phyloP scores from a whole-genome alignment of 2,113 vertebrate genomes.

The Hoplias malabaricus region DNA sequence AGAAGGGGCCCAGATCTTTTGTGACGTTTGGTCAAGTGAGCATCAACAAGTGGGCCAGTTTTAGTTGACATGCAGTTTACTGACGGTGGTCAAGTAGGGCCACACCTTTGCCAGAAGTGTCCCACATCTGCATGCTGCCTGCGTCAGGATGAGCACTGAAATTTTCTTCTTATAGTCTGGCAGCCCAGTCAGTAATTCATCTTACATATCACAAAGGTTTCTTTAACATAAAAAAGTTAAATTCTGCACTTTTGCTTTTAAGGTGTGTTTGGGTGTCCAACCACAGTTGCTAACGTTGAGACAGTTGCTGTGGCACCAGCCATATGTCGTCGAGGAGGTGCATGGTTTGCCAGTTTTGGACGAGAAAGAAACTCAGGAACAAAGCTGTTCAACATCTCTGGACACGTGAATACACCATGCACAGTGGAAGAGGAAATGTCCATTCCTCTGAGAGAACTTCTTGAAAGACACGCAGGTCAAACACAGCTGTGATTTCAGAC shows the following conservation, averaged over 20 bases:
- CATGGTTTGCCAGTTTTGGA: constrained; percentile 90
- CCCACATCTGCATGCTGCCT: no score
- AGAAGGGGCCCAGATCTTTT: no score
- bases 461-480: constrained; percentile 90
- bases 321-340: constrained; percentile 91
- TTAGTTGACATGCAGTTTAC: no score
- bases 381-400: constrained; percentile 97
- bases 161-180: no score
- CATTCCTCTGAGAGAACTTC: constrained; percentile 87
- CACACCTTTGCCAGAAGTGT: no score
- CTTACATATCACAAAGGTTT: no score
- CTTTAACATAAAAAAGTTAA: neutral
- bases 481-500: no score
- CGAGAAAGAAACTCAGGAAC: constrained; percentile 95
- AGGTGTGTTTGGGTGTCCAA: constrained; percentile 96
- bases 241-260: neutral
- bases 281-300: constrained; percentile 95
- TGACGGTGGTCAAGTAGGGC: no score
- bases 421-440: constrained; percentile 98
- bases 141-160: no score
- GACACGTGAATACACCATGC: constrained; percentile 92
- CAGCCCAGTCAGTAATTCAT: neutral
- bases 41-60: no score
- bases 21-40: no score
- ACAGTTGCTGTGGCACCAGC: constrained; percentile 91